Base-by-base conservation (phyloP, 2,888 invertebrate genomes). In the Epinotia nisella region DNA sequence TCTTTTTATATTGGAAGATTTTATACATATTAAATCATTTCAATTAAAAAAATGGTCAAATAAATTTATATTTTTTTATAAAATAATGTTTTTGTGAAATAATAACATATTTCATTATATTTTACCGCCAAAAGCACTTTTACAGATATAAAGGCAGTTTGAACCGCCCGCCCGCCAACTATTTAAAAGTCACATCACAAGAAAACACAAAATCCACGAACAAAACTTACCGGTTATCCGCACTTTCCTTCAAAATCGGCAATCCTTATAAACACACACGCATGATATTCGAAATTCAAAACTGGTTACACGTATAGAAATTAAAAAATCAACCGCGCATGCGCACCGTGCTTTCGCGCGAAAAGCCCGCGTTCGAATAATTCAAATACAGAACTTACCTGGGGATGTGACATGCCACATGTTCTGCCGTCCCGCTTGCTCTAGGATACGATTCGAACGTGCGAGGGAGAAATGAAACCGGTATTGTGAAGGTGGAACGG, bases 361-460 rank as follows among this genome's bases (percentile, higher is more conserved):
- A 86, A 89, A 90, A 88, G 92, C 87, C 86, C 86, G 89, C 89
- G 88, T 89, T 89, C 88, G 90, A 93, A 91, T 93, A 91, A 83
- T 86, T 86, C 80, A 81, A 83, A 83, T 82, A 82, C 83, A 78
- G 80, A 84, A 81, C 84, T 85, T 88, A 92, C 92, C 91, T 92
- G 92, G 88, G 88, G 87, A 82, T 83, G 84, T 87, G 87, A 88
- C 87, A 86, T 88, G 86, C 82, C 84, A 85, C 85, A 82, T 86
- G 83, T 78, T 79, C 59, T 58, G 73, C 73, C 78, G 58, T 89
- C 89, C 81, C 87, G 74, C 74, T 92, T 82, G 53, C 65, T 64
- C 83, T 0, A 21, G 41, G 7, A 3, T 29, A 17, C 15, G 60
- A 41, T 15, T 3, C 3, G 0, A 10, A 60, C 29, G 81, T 51